Percentiles rank a stretch among this genome's conserved stretches.
Evolutionary conservation across 2,113 vertebrate genomes (phyloP).

Genomic region (Brachyhypopomus gauderio): DNA sequence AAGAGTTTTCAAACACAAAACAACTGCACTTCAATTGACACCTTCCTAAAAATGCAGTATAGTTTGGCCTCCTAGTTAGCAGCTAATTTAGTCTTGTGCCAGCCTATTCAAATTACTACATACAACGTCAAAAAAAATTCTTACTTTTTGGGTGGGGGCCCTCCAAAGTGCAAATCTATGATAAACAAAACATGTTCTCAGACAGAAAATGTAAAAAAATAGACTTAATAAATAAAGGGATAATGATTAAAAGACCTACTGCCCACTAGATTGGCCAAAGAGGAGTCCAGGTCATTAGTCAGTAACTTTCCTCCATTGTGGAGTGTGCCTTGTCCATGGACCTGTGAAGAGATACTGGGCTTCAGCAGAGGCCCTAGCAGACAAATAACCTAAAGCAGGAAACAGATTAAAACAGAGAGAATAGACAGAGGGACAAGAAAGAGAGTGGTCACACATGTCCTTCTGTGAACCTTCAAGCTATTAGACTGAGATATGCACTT

Average conservation of each 20-base stretch:
- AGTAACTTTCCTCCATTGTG: constrained; percentile 79
- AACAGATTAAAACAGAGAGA: constrained; percentile 44
- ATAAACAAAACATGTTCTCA: constrained; percentile 29
- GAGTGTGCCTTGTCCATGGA: constrained; percentile 69
- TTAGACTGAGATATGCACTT: neutral
- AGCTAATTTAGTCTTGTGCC: no score
- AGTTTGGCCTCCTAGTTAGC: no score
- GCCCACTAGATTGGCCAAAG: constrained; percentile 85
- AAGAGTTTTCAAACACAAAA: no score
- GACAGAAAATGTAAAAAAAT: neutral
- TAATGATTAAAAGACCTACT: constrained; percentile 73
- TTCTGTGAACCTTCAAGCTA: neutral
- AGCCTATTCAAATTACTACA: neutral
- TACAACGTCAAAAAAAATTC: constrained; percentile 47
- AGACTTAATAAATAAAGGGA: neutral
- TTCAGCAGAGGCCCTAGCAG: constrained; percentile 83
- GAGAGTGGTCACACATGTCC: constrained; percentile 37
- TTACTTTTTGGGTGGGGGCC: constrained; percentile 86
- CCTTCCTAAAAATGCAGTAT: no score
- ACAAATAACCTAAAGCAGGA: constrained; percentile 57
- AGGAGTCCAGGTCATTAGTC: constrained; percentile 83
- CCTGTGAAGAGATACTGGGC: constrained; percentile 75
- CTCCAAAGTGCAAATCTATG: constrained; percentile 88
- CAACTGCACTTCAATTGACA: no score
- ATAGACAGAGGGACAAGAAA: constrained; percentile 27